Percentiles rank a stretch among this genome's conserved stretches.
Evolutionary conservation across 2,888 invertebrate species (phyloP).

Genomic region (Diploptera punctata): DNA sequence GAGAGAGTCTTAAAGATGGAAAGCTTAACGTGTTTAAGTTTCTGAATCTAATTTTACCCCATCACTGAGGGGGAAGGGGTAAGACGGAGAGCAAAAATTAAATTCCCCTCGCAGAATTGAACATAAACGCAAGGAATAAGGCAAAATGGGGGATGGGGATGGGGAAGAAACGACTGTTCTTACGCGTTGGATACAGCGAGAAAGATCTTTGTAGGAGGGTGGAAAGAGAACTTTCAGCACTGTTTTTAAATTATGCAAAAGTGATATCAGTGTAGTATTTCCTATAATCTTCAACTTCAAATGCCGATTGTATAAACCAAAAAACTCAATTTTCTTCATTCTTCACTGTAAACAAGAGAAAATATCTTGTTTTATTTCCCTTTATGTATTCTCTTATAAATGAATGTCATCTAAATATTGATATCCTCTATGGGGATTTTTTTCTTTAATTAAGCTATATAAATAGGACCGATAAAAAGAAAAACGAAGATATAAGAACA

Average conservation of each 20-base stretch:
- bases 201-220: neutral
- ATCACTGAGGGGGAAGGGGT: constrained; percentile 55
- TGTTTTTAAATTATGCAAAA: neutral
- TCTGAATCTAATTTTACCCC: constrained; percentile 59
- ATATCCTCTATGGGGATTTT: too few species aligned
- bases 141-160: neutral
- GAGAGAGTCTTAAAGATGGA: constrained; percentile 53
- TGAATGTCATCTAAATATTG: too few species aligned
- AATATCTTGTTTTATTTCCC: too few species aligned
- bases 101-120: constrained; percentile 46
- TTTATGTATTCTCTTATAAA: too few species aligned
- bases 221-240: neutral
- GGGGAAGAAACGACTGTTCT: neutral
- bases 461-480: too few species aligned
- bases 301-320: too few species aligned
- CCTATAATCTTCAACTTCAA: too few species aligned
- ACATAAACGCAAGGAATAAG: constrained; percentile 23
- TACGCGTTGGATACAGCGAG: neutral
- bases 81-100: constrained; percentile 55
- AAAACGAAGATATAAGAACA: too few species aligned
- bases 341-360: too few species aligned
- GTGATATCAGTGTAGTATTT: neutral
- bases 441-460: too few species aligned
- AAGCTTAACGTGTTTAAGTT: constrained; percentile 57
- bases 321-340: too few species aligned